A percentile compares a stretch with the other conserved stretches of the same genome.
phyloP scores from a whole-genome alignment of 2,797 vertebrate species.

The Phrynocephalus forsythii region DNA sequence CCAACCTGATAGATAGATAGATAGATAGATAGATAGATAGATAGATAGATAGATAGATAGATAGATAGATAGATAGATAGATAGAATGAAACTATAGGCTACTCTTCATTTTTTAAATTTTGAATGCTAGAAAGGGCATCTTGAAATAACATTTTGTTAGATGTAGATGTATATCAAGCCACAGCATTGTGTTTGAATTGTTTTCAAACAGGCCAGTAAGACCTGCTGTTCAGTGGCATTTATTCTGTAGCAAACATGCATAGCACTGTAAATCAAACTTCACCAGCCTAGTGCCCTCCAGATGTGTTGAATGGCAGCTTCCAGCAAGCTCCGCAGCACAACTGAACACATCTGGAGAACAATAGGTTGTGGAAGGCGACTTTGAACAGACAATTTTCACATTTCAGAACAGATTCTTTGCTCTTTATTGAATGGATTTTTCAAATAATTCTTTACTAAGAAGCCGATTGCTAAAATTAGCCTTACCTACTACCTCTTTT shows the following conservation, averaged over 20 bases:
- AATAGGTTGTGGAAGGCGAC: neutral
- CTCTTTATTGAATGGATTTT: fast-evolving
- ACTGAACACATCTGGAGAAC: neutral
- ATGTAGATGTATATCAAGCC: neutral
- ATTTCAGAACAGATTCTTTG: neutral
- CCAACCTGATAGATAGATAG: neutral
- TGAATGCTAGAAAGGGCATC: neutral
- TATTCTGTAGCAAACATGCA: neutral
- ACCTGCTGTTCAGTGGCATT: neutral
- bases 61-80: neutral
- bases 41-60: neutral
- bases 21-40: neutral
- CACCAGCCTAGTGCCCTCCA: neutral
- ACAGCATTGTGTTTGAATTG: neutral
- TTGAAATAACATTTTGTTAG: neutral
- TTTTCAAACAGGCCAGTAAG: neutral
- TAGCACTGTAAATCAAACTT: neutral
- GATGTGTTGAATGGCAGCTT: neutral
- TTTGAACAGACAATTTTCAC: neutral
- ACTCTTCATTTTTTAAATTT: neutral
- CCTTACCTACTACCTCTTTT: neutral
- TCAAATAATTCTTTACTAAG: neutral
- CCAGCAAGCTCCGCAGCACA: neutral
- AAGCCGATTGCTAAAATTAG: neutral
- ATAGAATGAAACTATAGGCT: neutral